Evolutionary conservation across 2,113 vertebrate genomes (phyloP).

Genomic region (Proterorhinus semilunaris): DNA sequence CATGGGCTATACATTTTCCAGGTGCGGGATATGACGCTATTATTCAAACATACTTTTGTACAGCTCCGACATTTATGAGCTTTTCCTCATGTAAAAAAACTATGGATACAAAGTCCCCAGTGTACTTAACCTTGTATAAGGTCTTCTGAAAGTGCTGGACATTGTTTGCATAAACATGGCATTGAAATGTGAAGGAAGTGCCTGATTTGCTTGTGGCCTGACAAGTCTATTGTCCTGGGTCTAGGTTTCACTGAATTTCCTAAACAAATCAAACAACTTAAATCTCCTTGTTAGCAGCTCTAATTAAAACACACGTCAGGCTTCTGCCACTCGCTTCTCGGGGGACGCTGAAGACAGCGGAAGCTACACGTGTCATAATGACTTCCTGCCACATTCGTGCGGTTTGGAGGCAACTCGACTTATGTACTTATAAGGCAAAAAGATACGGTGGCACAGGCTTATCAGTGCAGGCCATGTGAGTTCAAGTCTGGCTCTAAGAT

Average conservation of each 20-base stretch:
- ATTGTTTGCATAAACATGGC: neutral
- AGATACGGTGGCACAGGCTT: conserved; percentile 55
- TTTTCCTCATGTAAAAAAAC: neutral
- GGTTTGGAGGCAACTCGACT: conserved; percentile 28
- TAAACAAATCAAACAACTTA: neutral
- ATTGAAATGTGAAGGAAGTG: neutral
- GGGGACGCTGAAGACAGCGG: conserved; percentile 50
- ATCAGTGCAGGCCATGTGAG: conserved; percentile 23
- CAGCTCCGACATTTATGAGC: no score
- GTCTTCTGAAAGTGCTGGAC: neutral
- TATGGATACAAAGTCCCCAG: neutral
- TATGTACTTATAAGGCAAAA: conserved; percentile 80
- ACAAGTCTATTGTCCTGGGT: neutral
- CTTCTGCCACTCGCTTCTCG: neutral
- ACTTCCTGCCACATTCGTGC: conserved; percentile 66
- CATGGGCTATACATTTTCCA: no score
- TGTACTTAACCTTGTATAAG: neutral
- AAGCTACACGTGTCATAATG: conserved; percentile 61
- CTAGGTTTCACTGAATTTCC: no score
- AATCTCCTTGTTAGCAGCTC: neutral
- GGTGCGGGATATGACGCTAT: no score
- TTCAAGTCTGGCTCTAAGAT: conserved; percentile 27
- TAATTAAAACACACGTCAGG: conserved; percentile 3
- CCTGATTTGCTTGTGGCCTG: neutral
- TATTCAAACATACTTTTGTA: no score